A percentile compares a stretch with the other conserved stretches of the same genome.
Evolutionary conservation across 2,797 vertebrate species (phyloP).

Genomic region (Parauchenoglanis punctatus): DNA sequence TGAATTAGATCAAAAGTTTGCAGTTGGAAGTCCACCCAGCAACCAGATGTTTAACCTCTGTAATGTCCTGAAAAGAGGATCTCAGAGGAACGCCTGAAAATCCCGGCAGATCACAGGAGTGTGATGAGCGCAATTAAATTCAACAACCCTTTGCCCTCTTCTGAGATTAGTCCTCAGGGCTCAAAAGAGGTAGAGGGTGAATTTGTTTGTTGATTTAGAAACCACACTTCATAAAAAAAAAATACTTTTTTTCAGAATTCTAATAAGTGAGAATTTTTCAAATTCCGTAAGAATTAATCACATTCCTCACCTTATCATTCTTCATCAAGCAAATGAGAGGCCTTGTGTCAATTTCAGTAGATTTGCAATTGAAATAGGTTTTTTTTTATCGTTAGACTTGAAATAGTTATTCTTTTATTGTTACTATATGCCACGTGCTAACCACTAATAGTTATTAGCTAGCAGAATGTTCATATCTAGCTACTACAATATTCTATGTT

Average conservation of each 20-base stretch:
- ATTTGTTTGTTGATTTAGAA: neutral
- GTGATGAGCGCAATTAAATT: neutral
- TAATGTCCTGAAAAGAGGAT: neutral
- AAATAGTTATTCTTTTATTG: neutral
- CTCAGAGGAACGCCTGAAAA: neutral
- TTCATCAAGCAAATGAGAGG: neutral
- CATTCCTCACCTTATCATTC: neutral
- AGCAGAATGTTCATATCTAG: neutral
- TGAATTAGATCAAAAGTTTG: neutral
- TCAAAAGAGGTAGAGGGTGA: neutral
- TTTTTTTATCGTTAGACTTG: neutral
- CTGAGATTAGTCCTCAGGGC: neutral
- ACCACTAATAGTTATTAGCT: too few species aligned
- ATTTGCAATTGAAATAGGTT: neutral
- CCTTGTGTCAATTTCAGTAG: neutral
- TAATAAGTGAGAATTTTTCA: neutral
- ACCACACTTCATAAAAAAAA: neutral
- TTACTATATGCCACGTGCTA: neutral
- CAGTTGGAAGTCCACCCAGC: neutral
- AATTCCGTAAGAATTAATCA: neutral
- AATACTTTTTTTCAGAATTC: neutral
- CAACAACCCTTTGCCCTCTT: neutral
- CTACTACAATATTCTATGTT: neutral
- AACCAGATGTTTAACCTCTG: neutral
- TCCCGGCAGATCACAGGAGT: neutral